phyloP scores from a whole-genome alignment of 2,797 vertebrate species.

The Sus cebifrons region DNA sequence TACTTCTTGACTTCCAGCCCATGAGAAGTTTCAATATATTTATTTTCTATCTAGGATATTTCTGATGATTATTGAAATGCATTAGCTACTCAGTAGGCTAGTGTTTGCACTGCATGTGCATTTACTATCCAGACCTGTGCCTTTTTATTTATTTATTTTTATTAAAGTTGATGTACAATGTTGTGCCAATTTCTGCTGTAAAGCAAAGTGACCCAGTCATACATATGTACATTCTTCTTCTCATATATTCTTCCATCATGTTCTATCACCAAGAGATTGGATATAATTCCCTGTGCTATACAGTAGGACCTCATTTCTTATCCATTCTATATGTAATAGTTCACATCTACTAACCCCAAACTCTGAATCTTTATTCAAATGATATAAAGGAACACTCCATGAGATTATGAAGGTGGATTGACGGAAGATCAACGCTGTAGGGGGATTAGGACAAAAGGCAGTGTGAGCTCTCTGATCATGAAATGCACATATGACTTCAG shows the following conservation, averaged over 20 bases:
- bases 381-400: not conserved
- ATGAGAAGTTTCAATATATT: not conserved
- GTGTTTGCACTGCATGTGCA: rapidly evolving
- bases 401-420: not conserved
- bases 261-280: too few species aligned
- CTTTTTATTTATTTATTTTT: too few species aligned
- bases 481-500: not conserved
- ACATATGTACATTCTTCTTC: too few species aligned
- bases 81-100: too few species aligned
- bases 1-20: not conserved
- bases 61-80: not conserved
- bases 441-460: not conserved
- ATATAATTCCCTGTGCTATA: too few species aligned
- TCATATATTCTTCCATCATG: too few species aligned
- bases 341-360: too few species aligned
- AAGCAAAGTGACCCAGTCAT: too few species aligned
- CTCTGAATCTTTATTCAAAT: not conserved
- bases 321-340: too few species aligned
- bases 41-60: not conserved
- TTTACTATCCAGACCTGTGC: not conserved
- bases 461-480: not conserved
- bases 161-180: too few species aligned
- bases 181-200: too few species aligned
- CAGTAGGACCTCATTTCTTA: too few species aligned
- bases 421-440: not conserved